phyloP scores from a whole-genome alignment of 2,888 invertebrate species.

The Caenorhabditis afra region DNA sequence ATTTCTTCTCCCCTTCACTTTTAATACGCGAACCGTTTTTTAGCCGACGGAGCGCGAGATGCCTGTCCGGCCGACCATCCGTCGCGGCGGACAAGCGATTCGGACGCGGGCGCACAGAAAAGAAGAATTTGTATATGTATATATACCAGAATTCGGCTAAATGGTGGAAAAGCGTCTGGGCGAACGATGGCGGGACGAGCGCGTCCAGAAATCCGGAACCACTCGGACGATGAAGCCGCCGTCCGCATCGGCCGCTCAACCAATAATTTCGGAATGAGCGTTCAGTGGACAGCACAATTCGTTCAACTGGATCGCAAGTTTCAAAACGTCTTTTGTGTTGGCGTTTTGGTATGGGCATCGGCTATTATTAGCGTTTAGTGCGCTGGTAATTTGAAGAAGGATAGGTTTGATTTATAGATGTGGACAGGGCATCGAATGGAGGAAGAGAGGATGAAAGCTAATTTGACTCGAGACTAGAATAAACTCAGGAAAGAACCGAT shows the following conservation, averaged over 20 bases:
- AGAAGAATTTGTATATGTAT: conserved; percentile 22
- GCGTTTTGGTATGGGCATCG: conserved; percentile 46
- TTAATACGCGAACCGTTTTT: conserved; percentile 49
- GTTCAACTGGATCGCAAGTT: conserved; percentile 56
- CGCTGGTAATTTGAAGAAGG: conserved; percentile 46
- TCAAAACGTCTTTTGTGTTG: conserved; percentile 51
- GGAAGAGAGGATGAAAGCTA: conserved; percentile 7
- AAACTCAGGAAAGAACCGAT: conserved; percentile 2
- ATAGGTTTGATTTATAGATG: conserved; percentile 51
- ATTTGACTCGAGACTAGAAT: conserved; percentile 13
- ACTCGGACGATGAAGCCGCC: conserved; percentile 42
- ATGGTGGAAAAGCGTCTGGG: conserved; percentile 32
- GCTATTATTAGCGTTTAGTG: conserved; percentile 58
- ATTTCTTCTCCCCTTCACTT: conserved; percentile 19
- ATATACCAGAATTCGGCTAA: conserved; percentile 41
- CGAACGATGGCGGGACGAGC: conserved; percentile 31
- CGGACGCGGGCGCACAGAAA: too few species aligned
- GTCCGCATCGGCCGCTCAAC: conserved; percentile 32
- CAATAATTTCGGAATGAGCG: conserved; percentile 50
- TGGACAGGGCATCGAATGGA: conserved; percentile 27
- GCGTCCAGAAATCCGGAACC: conserved; percentile 55
- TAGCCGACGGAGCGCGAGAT: conserved; percentile 27
- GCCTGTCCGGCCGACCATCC: conserved; percentile 4
- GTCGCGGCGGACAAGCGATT: not conserved
- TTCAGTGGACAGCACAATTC: conserved; percentile 47